Evolutionary conservation across 2,797 vertebrate species (phyloP), one percentile per base, ranked within the genome.

Genomic region (Phoxinus dragarum): DNA sequence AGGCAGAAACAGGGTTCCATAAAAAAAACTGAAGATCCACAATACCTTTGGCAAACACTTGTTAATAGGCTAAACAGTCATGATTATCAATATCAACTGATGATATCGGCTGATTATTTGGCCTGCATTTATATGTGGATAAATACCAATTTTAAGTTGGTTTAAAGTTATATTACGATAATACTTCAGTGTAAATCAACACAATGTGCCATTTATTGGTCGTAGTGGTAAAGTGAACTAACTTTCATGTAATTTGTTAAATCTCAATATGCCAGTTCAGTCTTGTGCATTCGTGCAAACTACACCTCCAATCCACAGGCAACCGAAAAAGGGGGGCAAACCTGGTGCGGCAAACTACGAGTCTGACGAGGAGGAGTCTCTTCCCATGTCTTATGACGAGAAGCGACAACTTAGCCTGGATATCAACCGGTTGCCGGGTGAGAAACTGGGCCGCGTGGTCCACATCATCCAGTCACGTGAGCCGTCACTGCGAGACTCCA

Each of bases 381-480:
- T 97, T 91, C 98, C 98, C 5, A 99, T 99, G 98, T 98, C 97
- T 1, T 99, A 99, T 0, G 98, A 99, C 0, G 98, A 99, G 93
- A 99, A 99, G 86, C 95, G 98, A 0, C 98, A 99, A 92, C 96
- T 99, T 84, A 98, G 97, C 89, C 92, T 99, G 92, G 98, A 99
- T 92, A 99, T 99, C 90, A 99, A 99, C 93, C 95, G 97, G 82
- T 94, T 99, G 89, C 98, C 98, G 0, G 98, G 98, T 1, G 98
- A 99, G 94, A 99, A 99, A 91, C 94, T 99, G 84, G 98, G 98
- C 83, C 96, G 98, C 0, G 98, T 99, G 38, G 98, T 99, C 5
- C 98, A 99, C 94, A 99, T 99, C 93, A 99, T 99, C 91, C 98
- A 99, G 93, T 97, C 97, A 0, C 93, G 98, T 80, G 98, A 99